phyloP scores from a whole-genome alignment of 2,113 vertebrate genomes.

The Copsychus sechellarum region DNA sequence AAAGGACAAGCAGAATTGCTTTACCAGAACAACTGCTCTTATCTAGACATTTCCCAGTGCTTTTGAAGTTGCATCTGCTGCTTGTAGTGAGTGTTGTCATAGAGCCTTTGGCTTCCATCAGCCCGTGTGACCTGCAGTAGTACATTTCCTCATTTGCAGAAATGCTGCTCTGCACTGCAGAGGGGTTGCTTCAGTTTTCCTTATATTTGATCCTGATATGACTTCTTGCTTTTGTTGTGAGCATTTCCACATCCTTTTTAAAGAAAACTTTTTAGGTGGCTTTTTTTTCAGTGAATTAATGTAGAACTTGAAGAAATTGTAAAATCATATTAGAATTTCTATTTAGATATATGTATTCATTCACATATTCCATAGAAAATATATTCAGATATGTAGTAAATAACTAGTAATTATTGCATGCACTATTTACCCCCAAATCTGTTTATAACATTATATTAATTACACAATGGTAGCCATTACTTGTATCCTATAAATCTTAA shows the following conservation, averaged over 20 bases:
- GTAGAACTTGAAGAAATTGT: neutral
- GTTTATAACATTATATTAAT: neutral
- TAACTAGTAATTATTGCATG: neutral
- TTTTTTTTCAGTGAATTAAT: neutral
- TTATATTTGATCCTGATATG: accelerated
- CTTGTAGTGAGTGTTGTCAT: neutral
- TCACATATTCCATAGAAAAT: neutral
- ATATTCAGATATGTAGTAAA: neutral
- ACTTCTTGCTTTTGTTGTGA: neutral
- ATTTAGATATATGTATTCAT: neutral
- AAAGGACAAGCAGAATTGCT: neutral
- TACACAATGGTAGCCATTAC: neutral
- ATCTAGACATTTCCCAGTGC: neutral
- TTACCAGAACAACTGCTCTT: slow-evolving; percentile 17
- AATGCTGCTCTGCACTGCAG: neutral
- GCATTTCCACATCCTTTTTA: neutral
- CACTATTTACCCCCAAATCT: neutral
- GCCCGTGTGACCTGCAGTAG: neutral
- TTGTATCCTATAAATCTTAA: neutral
- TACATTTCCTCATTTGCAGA: neutral
- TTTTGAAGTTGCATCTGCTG: neutral
- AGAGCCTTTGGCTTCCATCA: neutral
- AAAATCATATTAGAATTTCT: neutral
- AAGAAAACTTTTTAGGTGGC: neutral
- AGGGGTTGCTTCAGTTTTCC: neutral